Evolutionary conservation across 2,113 vertebrate genomes (phyloP).

Genomic region (Mohoua ochrocephala): DNA sequence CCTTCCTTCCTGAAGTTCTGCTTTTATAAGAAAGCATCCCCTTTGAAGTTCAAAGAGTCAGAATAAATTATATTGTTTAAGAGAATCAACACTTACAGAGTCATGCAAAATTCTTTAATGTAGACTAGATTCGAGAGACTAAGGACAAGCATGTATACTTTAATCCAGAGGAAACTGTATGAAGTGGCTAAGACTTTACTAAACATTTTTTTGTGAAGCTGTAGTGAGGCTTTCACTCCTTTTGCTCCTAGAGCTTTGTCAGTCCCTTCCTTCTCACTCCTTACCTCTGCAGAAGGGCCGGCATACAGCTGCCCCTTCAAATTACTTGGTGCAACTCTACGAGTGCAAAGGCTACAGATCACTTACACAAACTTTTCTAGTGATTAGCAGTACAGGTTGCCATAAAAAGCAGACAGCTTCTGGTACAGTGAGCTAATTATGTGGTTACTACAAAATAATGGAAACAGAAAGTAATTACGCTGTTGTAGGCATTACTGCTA

Average conservation of each 20-base stretch:
- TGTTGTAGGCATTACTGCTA: constrained; percentile 47
- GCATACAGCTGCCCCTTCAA: neutral
- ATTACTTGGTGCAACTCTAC: neutral
- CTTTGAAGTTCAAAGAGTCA: neutral
- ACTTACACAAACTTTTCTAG: constrained; percentile 5
- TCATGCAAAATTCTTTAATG: neutral
- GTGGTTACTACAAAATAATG: constrained; percentile 15
- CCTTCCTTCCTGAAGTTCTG: constrained; percentile 18
- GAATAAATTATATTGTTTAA: neutral
- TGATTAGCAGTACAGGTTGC: constrained; percentile 33
- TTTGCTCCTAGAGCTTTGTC: neutral
- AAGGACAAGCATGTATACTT: neutral
- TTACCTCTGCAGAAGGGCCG: neutral
- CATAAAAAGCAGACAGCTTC: constrained; percentile 30
- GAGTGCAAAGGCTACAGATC: neutral
- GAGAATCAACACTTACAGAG: neutral
- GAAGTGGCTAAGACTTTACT: neutral
- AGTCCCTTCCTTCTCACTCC: neutral
- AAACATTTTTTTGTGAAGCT: neutral
- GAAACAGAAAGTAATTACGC: neutral
- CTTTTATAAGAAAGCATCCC: neutral
- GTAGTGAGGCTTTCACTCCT: neutral
- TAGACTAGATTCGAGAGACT: neutral
- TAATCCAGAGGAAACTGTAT: neutral
- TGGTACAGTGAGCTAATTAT: constrained; percentile 35